Evolutionary conservation across 2,113 vertebrate genomes (phyloP).

Genomic region (Orcinus orca): DNA sequence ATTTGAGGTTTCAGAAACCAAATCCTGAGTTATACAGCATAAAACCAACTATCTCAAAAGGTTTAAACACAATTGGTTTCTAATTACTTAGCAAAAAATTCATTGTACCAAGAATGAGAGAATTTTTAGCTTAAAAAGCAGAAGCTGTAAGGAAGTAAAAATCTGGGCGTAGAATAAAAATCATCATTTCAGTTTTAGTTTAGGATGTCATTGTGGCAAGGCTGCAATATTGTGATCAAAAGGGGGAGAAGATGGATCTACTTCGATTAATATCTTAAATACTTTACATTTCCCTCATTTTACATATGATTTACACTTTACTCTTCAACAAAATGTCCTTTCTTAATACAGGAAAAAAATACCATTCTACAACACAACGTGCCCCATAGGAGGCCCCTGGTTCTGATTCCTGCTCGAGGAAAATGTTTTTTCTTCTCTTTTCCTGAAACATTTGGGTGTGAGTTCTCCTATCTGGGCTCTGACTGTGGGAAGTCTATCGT

Average conservation of each 20-base stretch:
- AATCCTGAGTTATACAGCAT: constrained; percentile 62
- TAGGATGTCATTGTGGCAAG: background rate
- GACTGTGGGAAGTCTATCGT: background rate
- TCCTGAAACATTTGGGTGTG: background rate
- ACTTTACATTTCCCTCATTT: constrained; percentile 35
- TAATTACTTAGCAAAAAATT: constrained; percentile 72
- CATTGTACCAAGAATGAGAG: constrained; percentile 62
- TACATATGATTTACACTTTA: background rate
- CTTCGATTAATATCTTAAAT: constrained; percentile 32
- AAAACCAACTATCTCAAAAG: constrained; percentile 72
- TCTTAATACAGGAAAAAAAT: background rate
- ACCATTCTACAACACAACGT: background rate
- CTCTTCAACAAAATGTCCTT: constrained; percentile 15
- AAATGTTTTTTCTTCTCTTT: background rate
- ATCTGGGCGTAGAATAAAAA: constrained; percentile 39
- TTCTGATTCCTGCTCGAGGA: background rate
- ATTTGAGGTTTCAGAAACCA: constrained; percentile 77
- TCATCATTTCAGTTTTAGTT: constrained; percentile 35
- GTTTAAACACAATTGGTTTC: constrained; percentile 76
- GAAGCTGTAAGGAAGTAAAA: constrained; percentile 62
- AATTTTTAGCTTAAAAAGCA: constrained; percentile 70
- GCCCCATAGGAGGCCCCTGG: background rate
- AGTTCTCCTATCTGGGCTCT: background rate
- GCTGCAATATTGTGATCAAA: background rate
- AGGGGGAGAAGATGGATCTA: background rate